A percentile compares a stretch with the other conserved stretches of the same genome.
These are phyloP conservation scores for Drosophila borealis DNA, from an alignment of 2,888 invertebrate species.

Conservation along the genomic window DNA sequence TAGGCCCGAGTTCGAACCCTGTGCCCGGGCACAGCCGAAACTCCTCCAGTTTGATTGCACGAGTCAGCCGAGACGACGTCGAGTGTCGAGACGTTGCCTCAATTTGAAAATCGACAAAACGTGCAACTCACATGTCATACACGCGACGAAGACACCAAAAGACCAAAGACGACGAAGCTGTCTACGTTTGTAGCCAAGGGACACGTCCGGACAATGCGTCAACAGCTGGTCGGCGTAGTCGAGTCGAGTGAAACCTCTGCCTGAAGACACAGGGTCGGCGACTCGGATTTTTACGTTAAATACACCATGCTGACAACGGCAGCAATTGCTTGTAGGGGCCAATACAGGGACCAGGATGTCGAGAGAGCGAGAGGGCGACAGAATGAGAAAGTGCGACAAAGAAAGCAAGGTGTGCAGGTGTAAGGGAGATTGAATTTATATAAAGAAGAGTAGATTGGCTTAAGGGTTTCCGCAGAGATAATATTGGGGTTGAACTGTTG, in stretches of 20 bases:
- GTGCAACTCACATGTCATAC: constrained; percentile 81
- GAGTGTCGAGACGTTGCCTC: constrained; percentile 71
- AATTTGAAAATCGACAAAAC: constrained; percentile 81
- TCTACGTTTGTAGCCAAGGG: constrained; percentile 27
- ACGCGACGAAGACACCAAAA: constrained; percentile 62
- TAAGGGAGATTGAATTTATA: constrained; percentile 18
- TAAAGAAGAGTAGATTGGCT: neutral
- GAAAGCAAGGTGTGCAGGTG: constrained; percentile 31
- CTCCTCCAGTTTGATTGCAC: constrained; percentile 75
- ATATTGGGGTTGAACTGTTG: constrained; percentile 6
- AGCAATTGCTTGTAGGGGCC: constrained; percentile 19
- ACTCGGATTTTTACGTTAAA: neutral
- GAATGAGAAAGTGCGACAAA: neutral
- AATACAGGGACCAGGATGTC: too few species aligned
- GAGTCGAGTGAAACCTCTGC: constrained; percentile 31
- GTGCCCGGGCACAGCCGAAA: constrained; percentile 61
- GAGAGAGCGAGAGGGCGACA: neutral
- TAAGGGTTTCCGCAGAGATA: neutral
- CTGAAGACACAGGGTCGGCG: neutral
- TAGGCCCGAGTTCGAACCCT: constrained; percentile 40
- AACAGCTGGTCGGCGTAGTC: constrained; percentile 44
- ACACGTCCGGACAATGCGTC: constrained; percentile 38
- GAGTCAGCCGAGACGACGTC: constrained; percentile 56
- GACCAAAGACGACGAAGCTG: constrained; percentile 31
- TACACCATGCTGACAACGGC: constrained; percentile 20